Evolutionary conservation across 2,113 vertebrate species (phyloP), one percentile per base, ranked within the genome.

Genomic region (Nipponia nippon): DNA sequence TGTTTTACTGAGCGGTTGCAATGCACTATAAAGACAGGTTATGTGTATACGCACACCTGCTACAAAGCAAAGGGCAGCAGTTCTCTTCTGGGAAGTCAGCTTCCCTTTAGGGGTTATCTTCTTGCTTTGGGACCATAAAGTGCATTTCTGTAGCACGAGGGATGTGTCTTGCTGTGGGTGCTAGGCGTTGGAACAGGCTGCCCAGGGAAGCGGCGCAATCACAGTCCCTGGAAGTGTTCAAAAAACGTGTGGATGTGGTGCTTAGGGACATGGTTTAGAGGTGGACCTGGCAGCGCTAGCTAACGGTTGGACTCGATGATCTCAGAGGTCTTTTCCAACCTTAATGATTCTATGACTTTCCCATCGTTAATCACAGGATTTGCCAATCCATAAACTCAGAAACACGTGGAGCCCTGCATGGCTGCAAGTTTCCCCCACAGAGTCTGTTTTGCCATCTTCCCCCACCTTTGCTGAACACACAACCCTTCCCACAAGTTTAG

Each of bases 351-450:
- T 42, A 42, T 42, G 70, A 29, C 10, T 38, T 66, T 27, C 76
- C 70, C 59, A 8, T 27, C 0, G 3, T 9, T 55, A 70, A 59
- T 7, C 27, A 10, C 46, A 59, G 63, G 56, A 38, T n/a, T 85
- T 50, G 70, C 46, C 46, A 61, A 9, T 12, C 46, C n/a, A 15
- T 9, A 27, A 25, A 38, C 25, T 22, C 55, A 42, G 81, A 38
- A 34, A 22, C 3, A 2, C 4, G 1, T 1, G 0, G 61, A 47
- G 65, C 46, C 32, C 76, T 16, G 44, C 7, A 1, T 5, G 40
- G 50, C 61, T 40, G 36, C 30, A 10, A 16, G 32, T 18, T 22
- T 38, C 78, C 78, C 83, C 58, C 10, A 5, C n/a, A 23, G 44
- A 36, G 47, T 6, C 62, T 50, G 26, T 71, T 62, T 44, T 6